Conservation (phyloP, 2,797 vertebrate genomes). For the Brotula barbata region DNA sequence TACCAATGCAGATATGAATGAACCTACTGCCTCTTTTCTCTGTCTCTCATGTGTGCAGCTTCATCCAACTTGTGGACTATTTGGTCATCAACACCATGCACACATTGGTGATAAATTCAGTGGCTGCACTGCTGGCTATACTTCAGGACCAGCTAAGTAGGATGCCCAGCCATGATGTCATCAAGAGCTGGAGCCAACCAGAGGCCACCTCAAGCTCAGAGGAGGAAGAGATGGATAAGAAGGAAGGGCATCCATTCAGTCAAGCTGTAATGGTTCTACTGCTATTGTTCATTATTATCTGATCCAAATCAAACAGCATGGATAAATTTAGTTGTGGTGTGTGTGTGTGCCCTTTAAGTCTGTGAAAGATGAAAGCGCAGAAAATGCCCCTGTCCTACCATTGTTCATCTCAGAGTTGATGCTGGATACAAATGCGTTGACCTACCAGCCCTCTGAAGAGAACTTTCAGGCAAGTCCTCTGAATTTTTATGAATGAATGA, state of each 20-base stretch:
- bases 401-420: constrained; percentile 84
- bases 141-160: constrained; percentile 76
- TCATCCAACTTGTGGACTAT: constrained; percentile 86
- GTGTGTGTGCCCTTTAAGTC: constrained; percentile 27
- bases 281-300: neutral
- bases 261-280: neutral
- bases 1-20: neutral
- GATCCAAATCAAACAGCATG: neutral
- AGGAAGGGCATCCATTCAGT: constrained; percentile 57
- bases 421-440: constrained; percentile 76
- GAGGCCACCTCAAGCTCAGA: neutral
- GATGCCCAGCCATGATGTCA: constrained; percentile 73
- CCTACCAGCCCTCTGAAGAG: constrained; percentile 81
- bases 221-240: constrained; percentile 61
- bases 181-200: constrained; percentile 75
- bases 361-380: constrained; percentile 45
- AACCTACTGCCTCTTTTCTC: neutral
- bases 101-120: constrained; percentile 77
- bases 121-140: constrained; percentile 72
- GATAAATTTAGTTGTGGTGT: neutral
- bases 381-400: constrained; percentile 56
- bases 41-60: constrained; percentile 68
- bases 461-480: constrained; percentile 79
- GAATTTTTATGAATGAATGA: neutral
- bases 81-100: constrained; percentile 84